These are phyloP conservation scores for Chironomus tepperi DNA, from an alignment of 1,140 invertebrate species.

Conservation along the genomic window DNA sequence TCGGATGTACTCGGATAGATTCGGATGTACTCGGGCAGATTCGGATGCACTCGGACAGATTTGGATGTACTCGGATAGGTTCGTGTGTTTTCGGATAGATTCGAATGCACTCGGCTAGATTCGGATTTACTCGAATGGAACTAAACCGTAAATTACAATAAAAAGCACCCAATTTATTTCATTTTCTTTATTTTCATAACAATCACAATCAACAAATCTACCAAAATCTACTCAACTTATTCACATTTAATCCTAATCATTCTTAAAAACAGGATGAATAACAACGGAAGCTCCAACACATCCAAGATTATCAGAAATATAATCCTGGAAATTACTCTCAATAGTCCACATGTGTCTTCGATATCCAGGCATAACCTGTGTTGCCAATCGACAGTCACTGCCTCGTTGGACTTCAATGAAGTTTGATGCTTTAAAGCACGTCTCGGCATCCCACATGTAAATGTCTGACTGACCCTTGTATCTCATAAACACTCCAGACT, in stretches of 20 bases:
- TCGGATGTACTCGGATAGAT: too few relatives aligned
- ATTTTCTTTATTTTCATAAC: too few relatives aligned
- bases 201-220: too few relatives aligned
- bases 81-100: too few relatives aligned
- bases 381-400: slow-evolving; percentile 49
- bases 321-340: slow-evolving; percentile 57
- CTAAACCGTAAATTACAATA: too few relatives aligned
- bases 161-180: too few relatives aligned
- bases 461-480: slow-evolving; percentile 50
- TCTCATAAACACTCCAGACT: slow-evolving; percentile 47
- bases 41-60: too few relatives aligned
- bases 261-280: slow-evolving; percentile 45
- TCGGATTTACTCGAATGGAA: too few relatives aligned
- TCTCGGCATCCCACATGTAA: slow-evolving; percentile 52
- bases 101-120: too few relatives aligned
- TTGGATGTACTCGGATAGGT: too few relatives aligned
- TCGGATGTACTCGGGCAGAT: too few relatives aligned
- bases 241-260: background rate
- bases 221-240: too few relatives aligned
- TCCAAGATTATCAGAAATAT: slow-evolving; percentile 47
- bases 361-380: slow-evolving; percentile 49
- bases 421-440: slow-evolving; percentile 45
- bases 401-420: slow-evolving; percentile 48
- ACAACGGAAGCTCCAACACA: slow-evolving; percentile 46
- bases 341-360: slow-evolving; percentile 50